Evolutionary conservation across 1,140 invertebrate genomes (phyloP).

Genomic region (Drosophila biarmipes): DNA sequence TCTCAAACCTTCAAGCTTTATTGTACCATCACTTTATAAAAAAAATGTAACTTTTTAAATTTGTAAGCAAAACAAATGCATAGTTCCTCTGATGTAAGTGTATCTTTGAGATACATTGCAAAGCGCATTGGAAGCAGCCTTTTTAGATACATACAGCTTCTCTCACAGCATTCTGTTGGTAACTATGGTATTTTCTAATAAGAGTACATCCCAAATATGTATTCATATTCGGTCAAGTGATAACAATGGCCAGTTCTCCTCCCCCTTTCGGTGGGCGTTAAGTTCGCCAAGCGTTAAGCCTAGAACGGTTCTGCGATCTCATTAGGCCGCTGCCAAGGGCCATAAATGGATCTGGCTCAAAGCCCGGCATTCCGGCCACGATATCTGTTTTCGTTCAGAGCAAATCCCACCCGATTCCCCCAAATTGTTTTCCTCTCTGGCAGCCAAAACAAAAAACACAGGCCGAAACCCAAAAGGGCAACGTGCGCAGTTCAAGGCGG

Average conservation of each 20-base stretch:
- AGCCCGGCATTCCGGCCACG: background rate
- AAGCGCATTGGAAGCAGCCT: no score
- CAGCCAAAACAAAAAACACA: background rate
- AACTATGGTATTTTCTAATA: background rate
- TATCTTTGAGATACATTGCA: no score
- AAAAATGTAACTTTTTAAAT: no score
- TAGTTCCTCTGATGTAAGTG: no score
- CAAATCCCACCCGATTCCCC: background rate
- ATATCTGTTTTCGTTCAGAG: no score
- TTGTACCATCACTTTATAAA: no score
- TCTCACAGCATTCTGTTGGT: background rate
- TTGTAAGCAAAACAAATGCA: no score
- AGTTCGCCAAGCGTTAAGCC: conserved; percentile 36
- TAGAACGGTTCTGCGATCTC: conserved; percentile 37
- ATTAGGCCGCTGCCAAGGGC: conserved; percentile 15
- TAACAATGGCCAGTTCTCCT: conserved; percentile 4
- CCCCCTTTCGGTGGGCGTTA: conserved; percentile 19
- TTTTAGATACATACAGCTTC: no score
- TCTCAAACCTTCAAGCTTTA: no score
- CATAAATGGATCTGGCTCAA: conserved; percentile 27
- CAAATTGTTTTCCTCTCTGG: background rate
- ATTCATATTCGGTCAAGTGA: background rate
- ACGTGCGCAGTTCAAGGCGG: conserved; percentile 49
- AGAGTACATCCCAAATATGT: background rate
- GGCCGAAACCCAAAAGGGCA: conserved; percentile 29